Evolutionary conservation across 2,797 vertebrate genomes (phyloP), one percentile per base, ranked within the genome.

Genomic region (Microctenopoma steveboyesi): DNA sequence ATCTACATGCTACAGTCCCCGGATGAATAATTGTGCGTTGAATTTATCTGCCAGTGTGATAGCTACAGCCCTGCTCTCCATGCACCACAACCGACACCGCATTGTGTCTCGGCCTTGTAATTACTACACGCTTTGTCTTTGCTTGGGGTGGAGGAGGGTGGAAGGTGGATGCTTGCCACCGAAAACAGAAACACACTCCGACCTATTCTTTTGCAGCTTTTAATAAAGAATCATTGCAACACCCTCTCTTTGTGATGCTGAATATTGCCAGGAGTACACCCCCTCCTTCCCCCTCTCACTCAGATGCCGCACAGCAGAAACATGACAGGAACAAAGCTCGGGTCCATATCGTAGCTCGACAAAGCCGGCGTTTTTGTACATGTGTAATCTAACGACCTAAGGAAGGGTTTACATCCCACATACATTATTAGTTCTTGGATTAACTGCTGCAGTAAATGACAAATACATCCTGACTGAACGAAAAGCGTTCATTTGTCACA

Each of bases 11-110:
- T 96, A 96, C 92, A 95, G 95, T 95, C 94, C 94, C 94, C 90
- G 95, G 95, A 97, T 97, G 97, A 98, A 97, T 98, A 99, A 98
- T 97, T 97, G 97, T 95, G 95, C 95, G 93, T 95, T 94, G 96
- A 95, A 97, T 97, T 96, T 96, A 97, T 98, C 96, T 97, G 96
- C 96, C 96, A 96, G 94, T 93, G 92, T 95, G 96, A 97, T 95
- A 96, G 96, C 95, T 96, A 93, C 94, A 95, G 94, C 93, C 95
- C 93, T 94, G 93, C 92, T 92, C 94, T 93, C 93, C 89, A 92
- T 85, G 74, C 28, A 61, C 81, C 91, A 90, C 91, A 92, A 56
- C 93, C 92, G 89, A 91, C 94, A 61, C 92, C 88, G 91, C 94
- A 93, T 94, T 92, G 93, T 92, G 84, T 88, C 82, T 82, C 76